Percentiles rank a stretch among this genome's conserved stretches.
Conservation (phyloP, 2,797 vertebrate species). For the Danionella dracula region DNA sequence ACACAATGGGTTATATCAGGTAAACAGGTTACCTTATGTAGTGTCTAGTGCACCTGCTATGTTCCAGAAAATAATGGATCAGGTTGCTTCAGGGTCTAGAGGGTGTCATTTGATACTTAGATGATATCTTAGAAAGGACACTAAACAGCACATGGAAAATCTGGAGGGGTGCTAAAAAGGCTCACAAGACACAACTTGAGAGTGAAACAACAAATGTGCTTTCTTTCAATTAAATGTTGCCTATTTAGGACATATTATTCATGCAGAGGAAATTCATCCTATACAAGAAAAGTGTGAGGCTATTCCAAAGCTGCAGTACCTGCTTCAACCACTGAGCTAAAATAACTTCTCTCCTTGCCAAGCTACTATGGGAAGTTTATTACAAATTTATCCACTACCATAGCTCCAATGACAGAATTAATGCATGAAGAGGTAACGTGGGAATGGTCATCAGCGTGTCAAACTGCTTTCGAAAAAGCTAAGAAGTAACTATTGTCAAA, state of each 20-base stretch:
- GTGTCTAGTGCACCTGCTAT: neutral
- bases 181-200: neutral
- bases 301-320: neutral
- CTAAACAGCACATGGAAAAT: neutral
- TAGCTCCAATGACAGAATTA: neutral
- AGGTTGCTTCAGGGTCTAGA: neutral
- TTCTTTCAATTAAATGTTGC: neutral
- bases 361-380: slow-evolving; percentile 6
- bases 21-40: neutral
- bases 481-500: neutral
- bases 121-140: neutral
- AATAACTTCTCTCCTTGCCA: neutral
- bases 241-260: neutral
- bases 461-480: slow-evolving; percentile 1
- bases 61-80: neutral
- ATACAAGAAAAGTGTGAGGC: neutral
- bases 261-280: neutral
- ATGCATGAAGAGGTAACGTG: neutral
- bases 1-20: neutral
- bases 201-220: neutral
- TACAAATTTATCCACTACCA: neutral
- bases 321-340: neutral
- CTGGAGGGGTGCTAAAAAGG: neutral
- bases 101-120: neutral
- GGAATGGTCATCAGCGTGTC: neutral